Evolutionary conservation across 1,140 invertebrate species (phyloP).

Genomic region (Bathynomus jamesi): DNA sequence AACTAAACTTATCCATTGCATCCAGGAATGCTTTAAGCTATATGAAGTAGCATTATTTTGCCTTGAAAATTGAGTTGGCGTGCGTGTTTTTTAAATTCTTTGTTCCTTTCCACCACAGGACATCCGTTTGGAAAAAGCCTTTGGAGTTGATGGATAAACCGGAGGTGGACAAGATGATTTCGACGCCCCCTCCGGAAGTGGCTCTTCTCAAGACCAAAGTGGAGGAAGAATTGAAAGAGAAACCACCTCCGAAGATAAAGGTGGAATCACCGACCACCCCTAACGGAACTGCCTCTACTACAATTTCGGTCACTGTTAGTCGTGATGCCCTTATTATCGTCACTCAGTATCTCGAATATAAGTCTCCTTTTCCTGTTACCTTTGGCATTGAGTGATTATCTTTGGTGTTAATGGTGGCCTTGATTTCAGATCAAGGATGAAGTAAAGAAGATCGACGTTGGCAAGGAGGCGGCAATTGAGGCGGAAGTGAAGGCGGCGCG

Average conservation of each 20-base stretch:
- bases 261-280: slow-evolving; percentile 16
- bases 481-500: slow-evolving; percentile 90
- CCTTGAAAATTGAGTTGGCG: no score
- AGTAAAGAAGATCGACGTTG: slow-evolving; percentile 46
- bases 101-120: slow-evolving; percentile 59
- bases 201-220: slow-evolving; percentile 5
- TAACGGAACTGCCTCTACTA: no score
- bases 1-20: no score
- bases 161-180: slow-evolving; percentile 86
- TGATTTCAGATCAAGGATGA: slow-evolving; percentile 42
- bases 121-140: slow-evolving; percentile 94
- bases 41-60: no score
- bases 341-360: no score
- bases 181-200: slow-evolving; percentile 63
- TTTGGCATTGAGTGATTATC: no score
- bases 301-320: no score
- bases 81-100: no score
- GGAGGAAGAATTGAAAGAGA: slow-evolving; percentile 38
- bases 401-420: no score
- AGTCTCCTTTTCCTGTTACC: no score
- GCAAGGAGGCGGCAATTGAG: slow-evolving; percentile 88
- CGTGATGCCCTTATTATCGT: no score
- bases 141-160: slow-evolving; percentile 74
- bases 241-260: slow-evolving; percentile 47
- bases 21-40: no score